Evolutionary conservation across 2,797 vertebrate species (phyloP).

Genomic region (Nannoperca obscura): DNA sequence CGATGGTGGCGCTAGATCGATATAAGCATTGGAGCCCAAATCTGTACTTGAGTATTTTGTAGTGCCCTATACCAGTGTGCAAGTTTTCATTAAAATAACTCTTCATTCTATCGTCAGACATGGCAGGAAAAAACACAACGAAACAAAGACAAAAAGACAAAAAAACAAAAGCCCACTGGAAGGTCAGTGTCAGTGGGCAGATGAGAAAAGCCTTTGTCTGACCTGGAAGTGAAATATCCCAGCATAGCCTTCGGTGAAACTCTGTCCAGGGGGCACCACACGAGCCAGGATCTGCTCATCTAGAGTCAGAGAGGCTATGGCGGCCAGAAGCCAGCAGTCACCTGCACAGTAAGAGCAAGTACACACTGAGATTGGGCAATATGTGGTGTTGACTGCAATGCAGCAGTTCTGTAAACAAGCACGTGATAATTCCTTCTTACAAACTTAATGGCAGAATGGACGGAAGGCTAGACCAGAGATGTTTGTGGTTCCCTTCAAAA

Average conservation of each 20-base stretch:
- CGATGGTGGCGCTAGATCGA: background rate
- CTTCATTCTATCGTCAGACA: background rate
- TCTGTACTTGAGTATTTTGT: background rate
- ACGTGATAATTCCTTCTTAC: background rate
- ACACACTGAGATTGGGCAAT: conserved; percentile 5
- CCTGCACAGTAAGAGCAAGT: conserved; percentile 64
- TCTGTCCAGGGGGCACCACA: conserved; percentile 83
- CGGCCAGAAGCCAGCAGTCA: conserved; percentile 88
- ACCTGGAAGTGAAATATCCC: conserved; percentile 89
- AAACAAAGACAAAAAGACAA: background rate
- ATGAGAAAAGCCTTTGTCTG: background rate
- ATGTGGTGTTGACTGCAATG: background rate
- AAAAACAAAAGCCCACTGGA: background rate
- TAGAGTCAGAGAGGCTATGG: conserved; percentile 86
- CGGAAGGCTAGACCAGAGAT: background rate
- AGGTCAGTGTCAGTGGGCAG: background rate
- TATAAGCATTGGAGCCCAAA: background rate
- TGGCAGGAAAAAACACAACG: background rate
- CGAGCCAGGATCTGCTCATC: conserved; percentile 80
- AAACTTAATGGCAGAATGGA: conserved; percentile 8
- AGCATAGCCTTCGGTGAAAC: conserved; percentile 80
- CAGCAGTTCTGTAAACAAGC: background rate
- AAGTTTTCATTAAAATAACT: background rate
- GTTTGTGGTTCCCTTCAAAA: conserved; percentile 6
- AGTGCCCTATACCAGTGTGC: background rate